Evolutionary conservation across 2,113 vertebrate species (phyloP).

Genomic region (Athene noctua): DNA sequence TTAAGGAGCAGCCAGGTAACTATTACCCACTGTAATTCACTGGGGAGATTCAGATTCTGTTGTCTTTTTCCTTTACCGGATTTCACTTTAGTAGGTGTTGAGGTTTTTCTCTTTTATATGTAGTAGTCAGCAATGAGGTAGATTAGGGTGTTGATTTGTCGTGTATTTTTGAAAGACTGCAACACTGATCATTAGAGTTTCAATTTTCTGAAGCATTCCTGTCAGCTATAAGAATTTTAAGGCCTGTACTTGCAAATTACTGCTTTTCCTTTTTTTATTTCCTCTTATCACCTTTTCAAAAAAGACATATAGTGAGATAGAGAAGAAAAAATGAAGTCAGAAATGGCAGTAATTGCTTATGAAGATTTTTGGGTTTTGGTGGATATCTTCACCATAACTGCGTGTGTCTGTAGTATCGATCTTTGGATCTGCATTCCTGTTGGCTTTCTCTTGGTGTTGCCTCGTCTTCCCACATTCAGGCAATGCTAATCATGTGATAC

Average conservation of each 20-base stretch:
- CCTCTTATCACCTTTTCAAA: neutral
- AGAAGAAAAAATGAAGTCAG: neutral
- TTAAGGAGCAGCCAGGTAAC: neutral
- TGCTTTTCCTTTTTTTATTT: neutral
- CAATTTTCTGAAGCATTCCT: neutral
- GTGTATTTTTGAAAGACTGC: neutral
- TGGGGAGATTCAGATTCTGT: neutral
- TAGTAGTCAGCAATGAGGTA: neutral
- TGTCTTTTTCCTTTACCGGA: neutral
- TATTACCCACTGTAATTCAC: fast-evolving
- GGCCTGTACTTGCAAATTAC: neutral
- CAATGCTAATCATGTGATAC: neutral
- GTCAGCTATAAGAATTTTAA: neutral
- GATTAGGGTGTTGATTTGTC: neutral
- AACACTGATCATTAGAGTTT: neutral
- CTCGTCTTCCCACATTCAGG: neutral
- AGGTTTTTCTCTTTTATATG: neutral
- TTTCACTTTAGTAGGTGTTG: neutral
- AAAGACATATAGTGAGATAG: neutral
- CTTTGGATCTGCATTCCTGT: neutral
- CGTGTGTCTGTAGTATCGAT: neutral
- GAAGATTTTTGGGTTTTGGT: neutral
- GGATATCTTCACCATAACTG: neutral
- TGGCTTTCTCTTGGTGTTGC: constrained; percentile 1
- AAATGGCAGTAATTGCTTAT: neutral